Base-by-base conservation (phyloP, 1,140 invertebrate species). In the Pogonognathellus flavescens region DNA sequence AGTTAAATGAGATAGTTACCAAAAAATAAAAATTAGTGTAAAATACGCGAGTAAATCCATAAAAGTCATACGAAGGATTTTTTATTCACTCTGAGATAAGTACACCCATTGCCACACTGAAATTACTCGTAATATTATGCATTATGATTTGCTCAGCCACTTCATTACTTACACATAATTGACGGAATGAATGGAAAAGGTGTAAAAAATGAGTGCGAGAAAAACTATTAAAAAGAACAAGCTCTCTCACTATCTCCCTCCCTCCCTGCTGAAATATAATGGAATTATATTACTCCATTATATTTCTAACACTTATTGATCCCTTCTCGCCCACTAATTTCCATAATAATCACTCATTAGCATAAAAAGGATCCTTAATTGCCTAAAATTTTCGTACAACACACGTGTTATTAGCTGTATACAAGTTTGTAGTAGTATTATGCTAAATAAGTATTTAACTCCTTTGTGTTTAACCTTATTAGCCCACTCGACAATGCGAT, bases 121-220 rank as follows among this genome's bases (percentile, higher is more conserved):
- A 3, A 41, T 3, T 41, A 41, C 1, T 41, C 1, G 6, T 41
- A 41, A 41, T 41, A 41, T 41, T 41, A 41, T 41, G 31, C 62
- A 66, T 66, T 22, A 66, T 66, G 62, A 66, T 66, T 66, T 66
- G 62, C 62, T 25, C 22, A 20, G 18, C 22, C 20, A 20, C 20
- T 25, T 66, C 62, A 66, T 66, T 66, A 41, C 31, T 41, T 41
- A 41, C 6, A 41, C n/a, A 66, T 25, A 66, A 66, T 20, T 66
- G 62, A 66, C 62, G 62, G 62, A 66, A 66, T 66, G 62, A 66
- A 22, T 66, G 22, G 14, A 60, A 66, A 66, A 66, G 62, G 62
- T 66, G 62, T 20, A 66, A 13, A 13, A 31, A 14, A 66, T 13
- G 25, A 66, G 62, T 66, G 62, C 62, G 62, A 66, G 62, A 20